Percentiles rank a stretch among this genome's conserved stretches.
Conservation (phyloP, 2,888 invertebrate genomes). For the Philereme vetulata region DNA sequence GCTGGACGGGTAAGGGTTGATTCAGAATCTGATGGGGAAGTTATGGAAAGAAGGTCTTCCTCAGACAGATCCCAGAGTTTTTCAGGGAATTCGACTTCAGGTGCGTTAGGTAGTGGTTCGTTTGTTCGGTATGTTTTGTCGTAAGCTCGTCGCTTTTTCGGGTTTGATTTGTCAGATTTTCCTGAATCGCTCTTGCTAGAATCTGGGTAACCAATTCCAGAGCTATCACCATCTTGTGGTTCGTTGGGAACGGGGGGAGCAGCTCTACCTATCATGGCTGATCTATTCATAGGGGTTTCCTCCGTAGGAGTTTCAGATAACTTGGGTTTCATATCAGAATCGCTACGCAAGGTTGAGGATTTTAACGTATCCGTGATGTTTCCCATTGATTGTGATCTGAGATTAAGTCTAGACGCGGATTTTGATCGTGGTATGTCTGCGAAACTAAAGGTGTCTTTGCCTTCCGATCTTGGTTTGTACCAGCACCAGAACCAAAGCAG, state of each 20-base stretch:
- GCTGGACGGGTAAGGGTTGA: slow-evolving; percentile 82
- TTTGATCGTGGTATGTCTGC: slow-evolving; percentile 83
- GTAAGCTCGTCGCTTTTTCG: slow-evolving; percentile 88
- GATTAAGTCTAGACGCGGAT: slow-evolving; percentile 83
- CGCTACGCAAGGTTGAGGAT: slow-evolving; percentile 69
- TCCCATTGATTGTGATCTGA: slow-evolving; percentile 80
- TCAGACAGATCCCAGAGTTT: slow-evolving; percentile 91
- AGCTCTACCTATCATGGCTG: slow-evolving; percentile 52
- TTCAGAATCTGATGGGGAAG: slow-evolving; percentile 84
- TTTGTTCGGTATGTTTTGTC: slow-evolving; percentile 93
- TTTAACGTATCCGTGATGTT: slow-evolving; percentile 79
- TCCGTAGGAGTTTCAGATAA: slow-evolving; percentile 69
- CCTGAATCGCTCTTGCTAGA: slow-evolving; percentile 78
- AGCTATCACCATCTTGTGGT: slow-evolving; percentile 74
- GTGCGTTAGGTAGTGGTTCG: slow-evolving; percentile 90
- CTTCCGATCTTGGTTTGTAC: slow-evolving; percentile 82
- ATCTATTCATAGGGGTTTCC: slow-evolving; percentile 57
- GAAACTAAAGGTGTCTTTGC: slow-evolving; percentile 83
- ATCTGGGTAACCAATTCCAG: slow-evolving; percentile 80
- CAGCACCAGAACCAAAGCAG: slow-evolving; percentile 86
- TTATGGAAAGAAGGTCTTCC: slow-evolving; percentile 83
- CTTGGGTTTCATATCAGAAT: slow-evolving; percentile 66
- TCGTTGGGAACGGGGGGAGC: slow-evolving; percentile 62
- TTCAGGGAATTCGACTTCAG: slow-evolving; percentile 91
- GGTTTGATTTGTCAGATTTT: slow-evolving; percentile 76